Conservation (phyloP, 2,888 invertebrate genomes). For the Luffia ferchaultella region DNA sequence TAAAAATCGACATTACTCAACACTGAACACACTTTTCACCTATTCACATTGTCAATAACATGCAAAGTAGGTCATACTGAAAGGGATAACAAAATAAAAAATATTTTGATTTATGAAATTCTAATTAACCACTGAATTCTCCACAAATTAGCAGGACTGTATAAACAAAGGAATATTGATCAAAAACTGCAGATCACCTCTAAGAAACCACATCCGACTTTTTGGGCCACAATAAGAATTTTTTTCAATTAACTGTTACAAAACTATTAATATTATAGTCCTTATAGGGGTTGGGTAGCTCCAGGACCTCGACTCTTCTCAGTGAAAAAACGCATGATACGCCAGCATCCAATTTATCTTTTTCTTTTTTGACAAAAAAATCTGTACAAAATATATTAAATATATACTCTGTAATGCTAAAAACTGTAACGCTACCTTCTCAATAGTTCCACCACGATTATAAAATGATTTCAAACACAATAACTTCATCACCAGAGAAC, state of each 20-base stretch:
- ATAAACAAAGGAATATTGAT: conserved; percentile 54
- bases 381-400: conserved; percentile 69
- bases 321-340: conserved; percentile 60
- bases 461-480: conserved; percentile 66
- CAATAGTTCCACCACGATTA: conserved; percentile 58
- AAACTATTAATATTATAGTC: neutral
- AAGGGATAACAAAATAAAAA: conserved; percentile 64
- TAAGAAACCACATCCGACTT: neutral
- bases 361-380: conserved; percentile 68
- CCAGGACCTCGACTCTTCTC: conserved; percentile 50
- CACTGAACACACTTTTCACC: too few species aligned
- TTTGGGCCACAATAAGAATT: too few species aligned
- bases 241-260: neutral
- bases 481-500: conserved; percentile 61
- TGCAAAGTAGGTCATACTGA: conserved; percentile 33
- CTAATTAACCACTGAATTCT: conserved; percentile 62
- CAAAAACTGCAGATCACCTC: neutral
- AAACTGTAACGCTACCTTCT: conserved; percentile 64
- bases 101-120: conserved; percentile 58
- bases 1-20: too few species aligned
- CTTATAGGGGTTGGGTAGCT: conserved; percentile 2
- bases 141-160: conserved; percentile 60
- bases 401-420: conserved; percentile 68
- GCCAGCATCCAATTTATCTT: conserved; percentile 68
- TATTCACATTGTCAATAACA: too few species aligned